Evolutionary conservation across 2,888 invertebrate species (phyloP), one percentile per base, ranked within the genome.

Genomic region (Nephrocerus scutellatus): DNA sequence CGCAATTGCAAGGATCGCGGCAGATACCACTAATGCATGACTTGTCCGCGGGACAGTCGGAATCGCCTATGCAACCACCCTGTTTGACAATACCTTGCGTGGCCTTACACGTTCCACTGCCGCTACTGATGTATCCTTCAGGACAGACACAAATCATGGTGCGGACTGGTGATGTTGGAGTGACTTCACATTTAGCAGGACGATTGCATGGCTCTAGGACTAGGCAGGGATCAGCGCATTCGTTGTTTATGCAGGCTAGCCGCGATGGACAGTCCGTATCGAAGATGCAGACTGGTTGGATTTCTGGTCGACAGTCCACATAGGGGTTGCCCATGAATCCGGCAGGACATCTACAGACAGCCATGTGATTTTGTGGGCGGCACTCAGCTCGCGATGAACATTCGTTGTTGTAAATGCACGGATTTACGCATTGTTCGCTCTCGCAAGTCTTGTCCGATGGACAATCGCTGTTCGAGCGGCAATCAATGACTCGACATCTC

Each of bases 61-160:
- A 75, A 59, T 89, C 88, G 4, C 76, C 73, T 50, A 77, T 75
- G 61, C 90, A 91, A 35, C 77, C 80, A 32, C 80, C 77, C 4
- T 77, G 72, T 32, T 74, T 74, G 7, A 71, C 59, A 6, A 81
- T 67, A 2, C 82, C 72, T 25, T 76, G 75, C n/a, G 79, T 79
- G 3, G 86, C 80, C 43, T 80, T 79, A 59, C 89, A 88, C 25
- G 82, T 77, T 32, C 87, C 87, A 49, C 79, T 80, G 38, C 88
- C 89, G 48, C 81, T 83, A 66, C 84, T 87, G 4, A 88, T 78
- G 55, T 87, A 90, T 13, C 91, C 91, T 34, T 85, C 84, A 18
- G 90, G 87, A 55, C 92, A 92, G 4, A 87, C 78, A 60, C 91
- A 92, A 23, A 88, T 76, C 84, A 91, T 87, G 1, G 90, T 89